Evolutionary conservation across 2,113 vertebrate genomes (phyloP).

Genomic region (Burhinus oedicnemus): DNA sequence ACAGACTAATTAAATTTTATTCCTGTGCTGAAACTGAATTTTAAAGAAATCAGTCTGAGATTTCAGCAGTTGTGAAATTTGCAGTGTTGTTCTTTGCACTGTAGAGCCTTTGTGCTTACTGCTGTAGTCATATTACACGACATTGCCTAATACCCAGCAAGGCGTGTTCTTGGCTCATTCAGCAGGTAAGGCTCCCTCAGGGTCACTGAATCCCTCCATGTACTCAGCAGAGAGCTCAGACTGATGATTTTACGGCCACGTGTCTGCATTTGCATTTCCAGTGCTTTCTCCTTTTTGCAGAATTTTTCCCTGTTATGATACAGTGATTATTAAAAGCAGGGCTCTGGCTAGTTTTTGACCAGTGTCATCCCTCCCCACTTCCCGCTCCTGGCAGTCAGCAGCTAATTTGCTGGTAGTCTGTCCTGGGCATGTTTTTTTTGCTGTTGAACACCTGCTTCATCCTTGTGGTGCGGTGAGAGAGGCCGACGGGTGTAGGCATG

Average conservation of each 20-base stretch:
- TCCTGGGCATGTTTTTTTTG: background rate
- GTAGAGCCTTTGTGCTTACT: constrained; percentile 39
- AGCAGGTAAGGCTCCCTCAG: background rate
- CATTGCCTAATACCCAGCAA: background rate
- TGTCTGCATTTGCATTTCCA: background rate
- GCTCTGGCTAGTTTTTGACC: background rate
- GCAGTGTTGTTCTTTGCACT: constrained; percentile 24
- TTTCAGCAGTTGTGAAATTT: constrained; percentile 36
- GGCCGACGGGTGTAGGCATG: fast-evolving
- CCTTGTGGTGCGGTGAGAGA: background rate
- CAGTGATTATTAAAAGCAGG: background rate
- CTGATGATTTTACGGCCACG: background rate
- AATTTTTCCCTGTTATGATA: background rate
- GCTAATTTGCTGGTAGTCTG: background rate
- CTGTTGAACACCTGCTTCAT: background rate
- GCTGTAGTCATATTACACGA: constrained; percentile 2
- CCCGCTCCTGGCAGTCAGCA: background rate
- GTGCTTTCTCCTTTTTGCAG: background rate
- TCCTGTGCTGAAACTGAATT: background rate
- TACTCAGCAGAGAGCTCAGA: background rate
- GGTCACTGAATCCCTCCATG: background rate
- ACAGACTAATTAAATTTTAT: background rate
- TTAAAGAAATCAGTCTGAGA: background rate
- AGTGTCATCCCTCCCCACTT: background rate
- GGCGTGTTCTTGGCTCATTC: constrained; percentile 24